Base-by-base conservation (phyloP, 1,140 invertebrate genomes). In the Potamilus streckersoni region DNA sequence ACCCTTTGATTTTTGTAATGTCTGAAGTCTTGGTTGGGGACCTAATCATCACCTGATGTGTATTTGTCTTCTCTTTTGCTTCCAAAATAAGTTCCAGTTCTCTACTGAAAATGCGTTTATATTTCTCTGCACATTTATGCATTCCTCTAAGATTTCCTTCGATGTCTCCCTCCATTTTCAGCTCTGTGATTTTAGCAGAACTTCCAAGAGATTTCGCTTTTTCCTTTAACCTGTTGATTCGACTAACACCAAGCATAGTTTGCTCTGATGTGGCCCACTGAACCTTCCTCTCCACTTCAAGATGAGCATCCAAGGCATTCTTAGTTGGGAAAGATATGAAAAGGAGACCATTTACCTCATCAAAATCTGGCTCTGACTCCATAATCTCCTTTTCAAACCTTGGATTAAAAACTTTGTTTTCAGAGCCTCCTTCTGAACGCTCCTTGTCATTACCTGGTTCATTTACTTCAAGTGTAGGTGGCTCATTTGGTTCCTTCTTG, bases 251-350 rank as follows among this genome's bases (percentile, higher is more conserved):
- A 55, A 66, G 74, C 73, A 67, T 79, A 66, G 69, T 65, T 20
- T 73, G 70, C n/a, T 73, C 63, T 49, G 79, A 78, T 61, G 70
- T 80, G 17, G 82, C 74, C 84, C 84, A 85, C 15, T 86, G 73
- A 8, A 72, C 70, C 69, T 84, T 84, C 56, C 78, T 80, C 68
- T 88, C 87, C 57, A 88, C 80, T 2, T 69, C 61, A 13, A 86
- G 67, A 80, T 88, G 87, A 60, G 86, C 86, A 38, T 80, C 71
- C 14, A 88, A 69, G 16, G 82, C 81, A 69, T 81, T 74, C 75
- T 86, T 83, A 66, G 73, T 77, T 16, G 83, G 64, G 81, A 88
- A 88, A 14, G 86, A 87, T 69, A 87, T 79, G 64, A 88, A 88
- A 38, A 88, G 71, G 38, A 85, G 63, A 15, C 85, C 87, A 76